Evolutionary conservation across 2,113 vertebrate genomes (phyloP).

Genomic region (Ploceus nigricollis): DNA sequence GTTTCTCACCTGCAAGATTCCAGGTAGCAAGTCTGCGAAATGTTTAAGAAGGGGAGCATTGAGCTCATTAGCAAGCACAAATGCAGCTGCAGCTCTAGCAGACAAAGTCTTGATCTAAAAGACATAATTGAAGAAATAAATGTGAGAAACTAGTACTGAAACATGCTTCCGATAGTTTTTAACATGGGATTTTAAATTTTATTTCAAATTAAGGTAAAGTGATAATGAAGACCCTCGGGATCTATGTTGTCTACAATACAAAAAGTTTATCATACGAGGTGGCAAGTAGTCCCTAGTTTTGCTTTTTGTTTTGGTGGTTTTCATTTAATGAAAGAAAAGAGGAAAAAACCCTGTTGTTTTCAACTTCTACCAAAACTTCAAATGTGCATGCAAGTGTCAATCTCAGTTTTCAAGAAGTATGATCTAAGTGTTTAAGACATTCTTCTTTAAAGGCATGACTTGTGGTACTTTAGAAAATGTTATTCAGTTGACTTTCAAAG

Average conservation of each 20-base stretch:
- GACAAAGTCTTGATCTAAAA: conserved; percentile 90
- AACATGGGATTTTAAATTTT: neutral
- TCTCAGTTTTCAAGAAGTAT: neutral
- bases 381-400: neutral
- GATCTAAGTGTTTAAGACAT: neutral
- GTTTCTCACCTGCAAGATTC: conserved; percentile 88
- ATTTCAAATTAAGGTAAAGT: neutral
- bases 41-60: conserved; percentile 92
- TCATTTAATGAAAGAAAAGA: neutral
- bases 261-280: neutral
- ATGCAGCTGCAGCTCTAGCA: conserved; percentile 90
- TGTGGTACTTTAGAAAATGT: conserved; percentile 32
- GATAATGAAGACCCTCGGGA: neutral
- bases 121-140: neutral
- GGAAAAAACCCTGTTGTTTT: neutral
- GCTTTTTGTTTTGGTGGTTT: neutral
- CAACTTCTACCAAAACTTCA: neutral
- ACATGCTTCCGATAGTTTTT: neutral
- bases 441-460: conserved; percentile 22
- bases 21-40: conserved; percentile 92
- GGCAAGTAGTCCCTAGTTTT: neutral
- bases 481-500: conserved; percentile 18
- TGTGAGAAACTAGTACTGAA: neutral
- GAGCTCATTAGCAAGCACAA: conserved; percentile 94
- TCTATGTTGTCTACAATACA: neutral